These are phyloP conservation scores for Apis laboriosa DNA, from an alignment of 1,140 invertebrate genomes.

Conservation along the genomic window DNA sequence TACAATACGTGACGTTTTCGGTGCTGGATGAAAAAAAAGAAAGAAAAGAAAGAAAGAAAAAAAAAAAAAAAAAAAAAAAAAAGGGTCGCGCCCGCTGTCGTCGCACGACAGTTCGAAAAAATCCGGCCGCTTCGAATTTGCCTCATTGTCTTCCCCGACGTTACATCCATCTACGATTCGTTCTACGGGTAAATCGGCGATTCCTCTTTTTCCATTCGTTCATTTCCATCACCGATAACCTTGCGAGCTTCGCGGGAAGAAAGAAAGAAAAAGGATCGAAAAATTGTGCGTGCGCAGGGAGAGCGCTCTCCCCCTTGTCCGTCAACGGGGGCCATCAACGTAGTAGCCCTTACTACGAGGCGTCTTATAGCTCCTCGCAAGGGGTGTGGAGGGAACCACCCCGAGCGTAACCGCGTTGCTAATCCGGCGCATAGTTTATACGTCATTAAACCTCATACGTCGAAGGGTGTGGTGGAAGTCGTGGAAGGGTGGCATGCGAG, in stretches of 20 bases:
- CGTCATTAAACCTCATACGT: slow-evolving; percentile 77
- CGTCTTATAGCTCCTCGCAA: slow-evolving; percentile 53
- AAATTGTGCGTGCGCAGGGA: neutral
- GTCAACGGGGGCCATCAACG: slow-evolving; percentile 27
- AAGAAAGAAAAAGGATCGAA: too few relatives aligned
- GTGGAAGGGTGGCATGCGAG: slow-evolving; percentile 71
- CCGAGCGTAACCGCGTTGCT: slow-evolving; percentile 68
- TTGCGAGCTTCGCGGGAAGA: too few relatives aligned
- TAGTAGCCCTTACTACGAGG: slow-evolving; percentile 50
- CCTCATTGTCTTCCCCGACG: slow-evolving; percentile 17
- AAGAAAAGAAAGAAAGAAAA: neutral
- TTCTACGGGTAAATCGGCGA: neutral
- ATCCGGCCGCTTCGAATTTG: neutral
- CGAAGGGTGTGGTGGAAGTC: slow-evolving; percentile 60
- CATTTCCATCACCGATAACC: neutral
- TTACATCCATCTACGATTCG: neutral
- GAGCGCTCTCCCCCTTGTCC: slow-evolving; percentile 26
- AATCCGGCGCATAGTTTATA: slow-evolving; percentile 81
- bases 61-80: neutral
- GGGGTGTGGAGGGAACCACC: slow-evolving; percentile 33
- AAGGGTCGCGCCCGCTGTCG: too few relatives aligned
- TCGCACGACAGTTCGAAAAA: too few relatives aligned
- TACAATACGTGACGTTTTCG: slow-evolving; percentile 45
- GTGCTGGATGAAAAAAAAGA: slow-evolving; percentile 3
- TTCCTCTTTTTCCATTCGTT: neutral